These are phyloP conservation scores for Sycophaga agraensis DNA, from an alignment of 1,140 invertebrate species.

Conservation along the genomic window DNA sequence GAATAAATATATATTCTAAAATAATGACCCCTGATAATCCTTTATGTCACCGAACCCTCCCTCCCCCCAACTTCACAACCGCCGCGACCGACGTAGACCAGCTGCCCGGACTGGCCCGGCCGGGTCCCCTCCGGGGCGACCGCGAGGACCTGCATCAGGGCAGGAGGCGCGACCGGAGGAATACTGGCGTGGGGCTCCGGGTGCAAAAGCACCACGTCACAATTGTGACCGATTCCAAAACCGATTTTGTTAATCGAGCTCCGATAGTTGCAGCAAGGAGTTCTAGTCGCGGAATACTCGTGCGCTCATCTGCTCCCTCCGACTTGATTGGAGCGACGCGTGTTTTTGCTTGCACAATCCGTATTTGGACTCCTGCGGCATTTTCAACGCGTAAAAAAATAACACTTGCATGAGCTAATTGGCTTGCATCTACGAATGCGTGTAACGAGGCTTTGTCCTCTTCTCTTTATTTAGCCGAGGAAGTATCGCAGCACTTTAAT, in stretches of 20 bases:
- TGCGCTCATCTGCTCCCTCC: neutral
- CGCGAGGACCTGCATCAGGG: no score
- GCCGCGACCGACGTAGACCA: no score
- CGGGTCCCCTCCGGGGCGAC: no score
- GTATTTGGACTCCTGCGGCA: neutral
- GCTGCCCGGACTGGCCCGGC: no score
- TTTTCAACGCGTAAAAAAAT: slow-evolving; percentile 9
- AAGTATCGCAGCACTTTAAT: neutral
- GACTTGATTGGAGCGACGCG: slow-evolving; percentile 4
- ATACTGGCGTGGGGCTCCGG: no score
- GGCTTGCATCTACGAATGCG: slow-evolving; percentile 7
- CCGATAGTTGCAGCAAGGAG: slow-evolving; percentile 26
- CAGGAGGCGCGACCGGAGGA: no score
- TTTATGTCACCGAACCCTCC: no score
- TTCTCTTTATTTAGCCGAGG: neutral
- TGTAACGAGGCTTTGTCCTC: neutral
- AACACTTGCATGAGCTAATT: slow-evolving; percentile 6
- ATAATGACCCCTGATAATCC: no score
- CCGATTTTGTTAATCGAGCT: neutral
- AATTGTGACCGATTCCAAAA: neutral
- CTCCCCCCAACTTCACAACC: no score
- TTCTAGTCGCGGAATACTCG: slow-evolving; percentile 28
- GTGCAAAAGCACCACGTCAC: no score
- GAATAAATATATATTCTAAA: no score
- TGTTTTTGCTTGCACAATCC: slow-evolving; percentile 14